Conservation (phyloP, 2,888 invertebrate species). For the Thecophora atra region DNA sequence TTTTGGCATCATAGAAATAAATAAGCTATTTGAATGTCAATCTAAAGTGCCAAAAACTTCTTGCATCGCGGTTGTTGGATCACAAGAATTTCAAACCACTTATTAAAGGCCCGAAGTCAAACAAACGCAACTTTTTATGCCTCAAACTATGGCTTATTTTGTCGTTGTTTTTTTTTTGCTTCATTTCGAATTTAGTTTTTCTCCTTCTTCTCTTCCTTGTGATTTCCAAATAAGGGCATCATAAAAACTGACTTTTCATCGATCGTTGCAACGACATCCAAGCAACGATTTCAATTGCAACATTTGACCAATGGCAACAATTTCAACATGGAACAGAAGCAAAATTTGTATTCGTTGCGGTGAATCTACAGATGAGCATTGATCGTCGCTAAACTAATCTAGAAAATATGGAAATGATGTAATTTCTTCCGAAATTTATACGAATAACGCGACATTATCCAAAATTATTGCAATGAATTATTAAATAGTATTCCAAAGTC, state of each 20-base stretch:
- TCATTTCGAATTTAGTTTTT: background rate
- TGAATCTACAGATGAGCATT: no score
- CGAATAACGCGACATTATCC: no score
- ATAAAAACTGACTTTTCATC: conserved; percentile 21
- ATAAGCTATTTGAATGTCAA: conserved; percentile 22
- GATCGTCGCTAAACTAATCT: no score
- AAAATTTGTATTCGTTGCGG: conserved; percentile 21
- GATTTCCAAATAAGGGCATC: conserved; percentile 12
- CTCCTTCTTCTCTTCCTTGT: background rate
- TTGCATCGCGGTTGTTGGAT: background rate
- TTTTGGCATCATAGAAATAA: background rate
- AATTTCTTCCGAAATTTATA: no score
- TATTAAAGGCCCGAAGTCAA: conserved; percentile 14
- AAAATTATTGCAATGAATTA: no score
- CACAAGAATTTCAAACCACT: conserved; percentile 14
- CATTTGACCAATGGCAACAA: background rate
- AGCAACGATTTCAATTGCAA: background rate
- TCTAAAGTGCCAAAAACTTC: conserved; percentile 2
- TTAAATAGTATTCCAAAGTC: no score
- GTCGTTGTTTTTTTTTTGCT: background rate
- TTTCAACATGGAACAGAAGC: conserved; percentile 10
- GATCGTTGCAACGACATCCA: conserved; percentile 1
- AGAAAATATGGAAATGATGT: no score
- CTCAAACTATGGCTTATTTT: background rate
- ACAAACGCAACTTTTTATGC: conserved; percentile 2